Percentiles rank a stretch among this genome's conserved stretches.
phyloP scores from a whole-genome alignment of 92 coral and sea anemone genomes.

The Palythoa grandis region DNA sequence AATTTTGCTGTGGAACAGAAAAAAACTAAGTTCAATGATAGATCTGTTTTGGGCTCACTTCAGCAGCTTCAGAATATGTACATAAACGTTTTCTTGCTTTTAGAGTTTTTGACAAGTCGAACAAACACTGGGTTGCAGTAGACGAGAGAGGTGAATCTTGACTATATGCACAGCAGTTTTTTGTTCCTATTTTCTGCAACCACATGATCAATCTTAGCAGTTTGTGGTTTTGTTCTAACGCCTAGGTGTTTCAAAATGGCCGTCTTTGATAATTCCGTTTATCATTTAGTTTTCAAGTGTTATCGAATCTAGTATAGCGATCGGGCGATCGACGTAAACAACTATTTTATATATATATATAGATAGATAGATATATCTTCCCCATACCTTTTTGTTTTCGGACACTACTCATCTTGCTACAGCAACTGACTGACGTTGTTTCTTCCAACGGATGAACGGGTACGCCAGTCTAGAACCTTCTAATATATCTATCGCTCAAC shows the following conservation, averaged over 20 bases:
- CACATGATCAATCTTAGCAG: neutral
- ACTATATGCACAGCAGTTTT: no score
- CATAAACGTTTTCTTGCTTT: neutral
- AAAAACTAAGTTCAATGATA: neutral
- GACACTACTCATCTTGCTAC: slow-evolving; percentile 17
- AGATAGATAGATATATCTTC: neutral
- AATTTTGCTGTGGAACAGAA: neutral
- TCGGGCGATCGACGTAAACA: neutral
- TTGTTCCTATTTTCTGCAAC: neutral
- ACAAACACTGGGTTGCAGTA: neutral
- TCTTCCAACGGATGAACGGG: neutral
- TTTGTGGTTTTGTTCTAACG: neutral
- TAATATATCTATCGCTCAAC: neutral
- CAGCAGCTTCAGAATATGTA: neutral
- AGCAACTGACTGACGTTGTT: neutral
- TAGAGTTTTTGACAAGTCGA: neutral
- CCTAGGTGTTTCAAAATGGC: neutral
- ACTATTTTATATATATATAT: neutral
- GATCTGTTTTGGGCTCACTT: no score
- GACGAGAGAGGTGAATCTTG: neutral
- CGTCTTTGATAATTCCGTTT: neutral
- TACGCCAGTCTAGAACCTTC: slow-evolving; percentile 26
- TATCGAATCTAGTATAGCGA: neutral
- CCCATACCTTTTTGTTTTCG: slow-evolving; percentile 22
- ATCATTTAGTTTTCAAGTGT: neutral